Conservation (phyloP, 2,888 invertebrate genomes). For the Mylabris sibirica region DNA sequence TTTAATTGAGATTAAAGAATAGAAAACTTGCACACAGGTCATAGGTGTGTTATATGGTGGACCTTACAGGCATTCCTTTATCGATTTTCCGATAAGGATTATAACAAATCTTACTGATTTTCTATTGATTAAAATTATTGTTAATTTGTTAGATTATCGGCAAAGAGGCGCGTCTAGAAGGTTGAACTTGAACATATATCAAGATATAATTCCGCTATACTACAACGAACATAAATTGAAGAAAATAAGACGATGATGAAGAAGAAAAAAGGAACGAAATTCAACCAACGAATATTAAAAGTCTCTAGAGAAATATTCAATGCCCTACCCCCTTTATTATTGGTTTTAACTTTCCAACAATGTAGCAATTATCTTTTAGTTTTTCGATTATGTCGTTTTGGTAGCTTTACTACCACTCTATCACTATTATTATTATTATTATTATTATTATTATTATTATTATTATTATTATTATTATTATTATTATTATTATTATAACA, state of each 20-base stretch:
- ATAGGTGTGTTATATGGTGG: conserved; percentile 15
- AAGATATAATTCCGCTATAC: not conserved
- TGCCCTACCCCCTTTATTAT: conserved; percentile 15
- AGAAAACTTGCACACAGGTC: conserved; percentile 11
- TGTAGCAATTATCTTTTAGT: not conserved
- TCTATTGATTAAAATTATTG: conserved; percentile 2
- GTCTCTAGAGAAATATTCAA: not conserved
- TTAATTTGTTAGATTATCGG: conserved; percentile 11
- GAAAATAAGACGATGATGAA: too few relatives aligned
- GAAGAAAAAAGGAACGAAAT: not conserved
- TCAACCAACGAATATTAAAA: not conserved
- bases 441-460: too few relatives aligned
- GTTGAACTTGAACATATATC: conserved; percentile 6
- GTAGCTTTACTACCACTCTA: not conserved
- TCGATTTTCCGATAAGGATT: conserved; percentile 5
- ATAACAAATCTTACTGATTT: conserved; percentile 14
- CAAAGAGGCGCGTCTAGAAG: conserved; percentile 1
- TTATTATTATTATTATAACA: not conserved
- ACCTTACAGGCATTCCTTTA: conserved; percentile 7
- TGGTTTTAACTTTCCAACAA: conserved; percentile 29
- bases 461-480: too few relatives aligned
- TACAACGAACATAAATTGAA: not conserved
- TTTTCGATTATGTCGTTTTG: not conserved
- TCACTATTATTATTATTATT: too few relatives aligned
- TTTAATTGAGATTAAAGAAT: not conserved